Percentiles rank a stretch among this genome's conserved stretches.
phyloP scores from a whole-genome alignment of 1,140 invertebrate genomes.

The Protaetia brevitarsis region DNA sequence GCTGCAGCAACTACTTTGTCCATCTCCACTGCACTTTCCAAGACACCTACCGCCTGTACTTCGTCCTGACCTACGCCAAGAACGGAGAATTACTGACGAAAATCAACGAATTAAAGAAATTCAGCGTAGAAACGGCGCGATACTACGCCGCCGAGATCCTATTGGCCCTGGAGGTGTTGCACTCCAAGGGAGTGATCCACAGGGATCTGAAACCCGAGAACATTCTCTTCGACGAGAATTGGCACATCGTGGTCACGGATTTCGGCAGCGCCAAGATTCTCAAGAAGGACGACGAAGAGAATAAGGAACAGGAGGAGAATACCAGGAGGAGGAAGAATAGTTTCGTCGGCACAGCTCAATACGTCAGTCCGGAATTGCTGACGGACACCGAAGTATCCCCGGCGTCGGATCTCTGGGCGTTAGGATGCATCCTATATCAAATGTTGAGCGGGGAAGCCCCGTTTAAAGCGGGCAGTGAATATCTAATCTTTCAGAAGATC shows the following conservation, averaged over 20 bases:
- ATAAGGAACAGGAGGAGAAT: conserved; percentile 47
- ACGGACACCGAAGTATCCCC: conserved; percentile 75
- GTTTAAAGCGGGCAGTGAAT: conserved; percentile 90
- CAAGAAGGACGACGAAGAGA: conserved; percentile 35
- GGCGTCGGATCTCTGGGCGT: conserved; percentile 94
- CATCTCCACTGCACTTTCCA: conserved; percentile 96
- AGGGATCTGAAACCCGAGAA: conserved; percentile 90
- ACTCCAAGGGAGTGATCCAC: conserved; percentile 88
- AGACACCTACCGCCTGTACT: conserved; percentile 89
- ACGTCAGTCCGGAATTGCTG: conserved; percentile 94
- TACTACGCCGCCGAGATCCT: conserved; percentile 96
- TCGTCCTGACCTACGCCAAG: conserved; percentile 93
- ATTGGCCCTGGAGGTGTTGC: conserved; percentile 87
- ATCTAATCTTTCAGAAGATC: conserved; percentile 96
- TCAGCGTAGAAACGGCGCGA: conserved; percentile 82
- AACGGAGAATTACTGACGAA: conserved; percentile 91
- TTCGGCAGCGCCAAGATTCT: conserved; percentile 95
- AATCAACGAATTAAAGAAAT: conserved; percentile 87
- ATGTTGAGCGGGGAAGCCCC: conserved; percentile 92
- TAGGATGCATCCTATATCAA: conserved; percentile 97
- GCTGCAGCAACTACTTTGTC: conserved; percentile 79
- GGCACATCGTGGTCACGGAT: conserved; percentile 96
- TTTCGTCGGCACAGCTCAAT: conserved; percentile 99
- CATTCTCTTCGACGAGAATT: conserved; percentile 85
- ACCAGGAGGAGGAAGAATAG: conserved; percentile 67